A percentile compares a stretch with the other conserved stretches of the same genome.
Evolutionary conservation across 2,888 invertebrate genomes (phyloP).

Genomic region (Xylocampa areola): DNA sequence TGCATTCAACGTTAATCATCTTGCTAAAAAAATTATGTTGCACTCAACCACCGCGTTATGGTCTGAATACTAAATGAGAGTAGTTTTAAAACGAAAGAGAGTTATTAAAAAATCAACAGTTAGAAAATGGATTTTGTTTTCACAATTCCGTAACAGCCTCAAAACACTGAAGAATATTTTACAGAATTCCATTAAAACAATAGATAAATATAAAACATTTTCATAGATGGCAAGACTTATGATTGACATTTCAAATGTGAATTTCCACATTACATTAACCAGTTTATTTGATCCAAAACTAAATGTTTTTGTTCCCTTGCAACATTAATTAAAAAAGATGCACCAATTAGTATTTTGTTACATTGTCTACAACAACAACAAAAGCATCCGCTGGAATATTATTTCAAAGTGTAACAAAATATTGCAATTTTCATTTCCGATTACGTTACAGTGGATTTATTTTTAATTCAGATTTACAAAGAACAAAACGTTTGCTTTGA

Average conservation of each 20-base stretch:
- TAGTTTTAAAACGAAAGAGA: background rate
- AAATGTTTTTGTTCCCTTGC: background rate
- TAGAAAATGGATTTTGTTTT: too few relatives aligned
- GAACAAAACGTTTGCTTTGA: slow-evolving; percentile 15
- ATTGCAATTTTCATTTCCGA: slow-evolving; percentile 37
- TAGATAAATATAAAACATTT: too few relatives aligned
- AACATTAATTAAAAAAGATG: slow-evolving; percentile 14
- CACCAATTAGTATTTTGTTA: slow-evolving; percentile 38
- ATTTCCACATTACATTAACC: too few relatives aligned
- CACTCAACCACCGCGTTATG: slow-evolving; percentile 11
- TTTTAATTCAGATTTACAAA: slow-evolving; percentile 37
- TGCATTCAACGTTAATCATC: slow-evolving; percentile 68
- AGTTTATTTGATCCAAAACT: background rate
- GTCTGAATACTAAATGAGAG: slow-evolving; percentile 11
- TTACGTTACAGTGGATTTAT: slow-evolving; percentile 25
- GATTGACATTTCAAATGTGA: too few relatives aligned
- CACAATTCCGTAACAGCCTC: too few relatives aligned
- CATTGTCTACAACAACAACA: slow-evolving; percentile 19
- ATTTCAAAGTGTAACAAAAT: slow-evolving; percentile 47
- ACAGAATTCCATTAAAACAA: too few relatives aligned
- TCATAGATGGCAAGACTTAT: too few relatives aligned
- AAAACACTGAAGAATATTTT: too few relatives aligned
- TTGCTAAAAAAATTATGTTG: slow-evolving; percentile 47
- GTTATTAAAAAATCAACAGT: too few relatives aligned
- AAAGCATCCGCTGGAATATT: slow-evolving; percentile 36